A percentile compares a stretch with the other conserved stretches of the same genome.
These are phyloP conservation scores for Aeoliscus strigatus DNA, from an alignment of 2,797 vertebrate genomes.

Conservation along the genomic window DNA sequence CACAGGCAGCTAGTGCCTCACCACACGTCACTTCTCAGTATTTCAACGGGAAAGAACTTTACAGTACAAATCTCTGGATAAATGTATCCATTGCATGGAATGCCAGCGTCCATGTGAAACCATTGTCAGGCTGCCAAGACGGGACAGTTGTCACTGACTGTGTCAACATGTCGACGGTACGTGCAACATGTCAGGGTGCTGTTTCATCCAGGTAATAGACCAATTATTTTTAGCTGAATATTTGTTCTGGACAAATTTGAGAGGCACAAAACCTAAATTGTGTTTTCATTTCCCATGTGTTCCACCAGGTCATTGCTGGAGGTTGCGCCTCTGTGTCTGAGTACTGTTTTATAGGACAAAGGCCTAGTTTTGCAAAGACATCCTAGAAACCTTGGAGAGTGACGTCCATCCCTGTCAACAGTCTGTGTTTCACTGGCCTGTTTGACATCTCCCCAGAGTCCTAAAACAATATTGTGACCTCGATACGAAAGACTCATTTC, in stretches of 20 bases:
- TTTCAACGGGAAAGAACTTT: too few species aligned
- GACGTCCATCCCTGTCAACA: constrained; percentile 46
- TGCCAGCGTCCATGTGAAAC: constrained; percentile 9
- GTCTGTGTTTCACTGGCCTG: constrained; percentile 49
- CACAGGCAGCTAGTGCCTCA: too few species aligned
- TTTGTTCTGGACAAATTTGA: too few species aligned
- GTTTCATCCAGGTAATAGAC: too few species aligned
- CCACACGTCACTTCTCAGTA: too few species aligned
- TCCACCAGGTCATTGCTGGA: too few species aligned
- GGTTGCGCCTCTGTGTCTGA: too few species aligned
- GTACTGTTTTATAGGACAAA: constrained; percentile 20
- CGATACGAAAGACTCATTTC: constrained; percentile 42
- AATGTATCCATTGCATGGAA: too few species aligned
- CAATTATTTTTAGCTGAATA: too few species aligned
- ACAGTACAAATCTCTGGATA: too few species aligned
- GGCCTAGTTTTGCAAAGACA: constrained; percentile 43
- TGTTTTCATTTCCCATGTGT: too few species aligned
- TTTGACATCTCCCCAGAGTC: constrained; percentile 49
- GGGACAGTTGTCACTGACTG: constrained; percentile 30
- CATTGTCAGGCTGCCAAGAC: constrained; percentile 18
- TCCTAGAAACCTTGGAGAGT: constrained; percentile 53
- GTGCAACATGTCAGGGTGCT: constrained; percentile 20
- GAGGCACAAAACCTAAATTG: too few species aligned
- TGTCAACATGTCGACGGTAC: constrained; percentile 40
- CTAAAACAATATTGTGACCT: constrained; percentile 51